Percentiles rank a stretch among this genome's conserved stretches.
Conservation (phyloP, 2,113 vertebrate genomes). For the Dasyurus viverrinus region DNA sequence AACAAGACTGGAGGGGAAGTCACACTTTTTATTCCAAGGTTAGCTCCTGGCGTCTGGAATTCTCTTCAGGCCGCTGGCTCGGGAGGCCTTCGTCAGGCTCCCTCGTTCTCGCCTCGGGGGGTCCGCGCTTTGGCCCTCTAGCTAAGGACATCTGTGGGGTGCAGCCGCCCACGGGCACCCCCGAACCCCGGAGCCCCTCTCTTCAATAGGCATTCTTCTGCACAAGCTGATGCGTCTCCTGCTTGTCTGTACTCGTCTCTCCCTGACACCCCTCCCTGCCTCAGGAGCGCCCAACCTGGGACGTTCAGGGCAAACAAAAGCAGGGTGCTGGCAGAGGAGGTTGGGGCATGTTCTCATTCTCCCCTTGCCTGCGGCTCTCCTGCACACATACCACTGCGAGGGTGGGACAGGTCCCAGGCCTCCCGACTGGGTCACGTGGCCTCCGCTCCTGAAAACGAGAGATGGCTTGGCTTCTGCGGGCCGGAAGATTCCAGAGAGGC, state of each 20-base stretch:
- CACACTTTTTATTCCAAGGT: neutral
- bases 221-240: slow-evolving; percentile 62
- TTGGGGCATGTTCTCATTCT: slow-evolving; percentile 66
- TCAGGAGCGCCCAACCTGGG: slow-evolving; percentile 49
- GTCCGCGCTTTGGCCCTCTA: fast-evolving
- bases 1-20: neutral
- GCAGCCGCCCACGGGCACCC: slow-evolving; percentile 49
- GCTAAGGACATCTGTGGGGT: slow-evolving; percentile 48
- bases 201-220: slow-evolving; percentile 76
- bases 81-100: neutral
- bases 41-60: neutral
- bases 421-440: slow-evolving; percentile 16
- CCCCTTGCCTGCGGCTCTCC: slow-evolving; percentile 56
- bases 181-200: neutral
- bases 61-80: neutral
- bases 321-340: slow-evolving; percentile 75
- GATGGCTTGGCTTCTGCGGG: no score
- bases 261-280: slow-evolving; percentile 64
- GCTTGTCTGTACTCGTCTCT: slow-evolving; percentile 76
- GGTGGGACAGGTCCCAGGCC: slow-evolving; percentile 69
- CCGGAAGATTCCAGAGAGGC: neutral
- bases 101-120: neutral
- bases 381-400: slow-evolving; percentile 71
- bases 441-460: slow-evolving; percentile 11
- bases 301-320: slow-evolving; percentile 74